Evolutionary conservation across 2,797 vertebrate species (phyloP).

Genomic region (Crypturellus tataupa): DNA sequence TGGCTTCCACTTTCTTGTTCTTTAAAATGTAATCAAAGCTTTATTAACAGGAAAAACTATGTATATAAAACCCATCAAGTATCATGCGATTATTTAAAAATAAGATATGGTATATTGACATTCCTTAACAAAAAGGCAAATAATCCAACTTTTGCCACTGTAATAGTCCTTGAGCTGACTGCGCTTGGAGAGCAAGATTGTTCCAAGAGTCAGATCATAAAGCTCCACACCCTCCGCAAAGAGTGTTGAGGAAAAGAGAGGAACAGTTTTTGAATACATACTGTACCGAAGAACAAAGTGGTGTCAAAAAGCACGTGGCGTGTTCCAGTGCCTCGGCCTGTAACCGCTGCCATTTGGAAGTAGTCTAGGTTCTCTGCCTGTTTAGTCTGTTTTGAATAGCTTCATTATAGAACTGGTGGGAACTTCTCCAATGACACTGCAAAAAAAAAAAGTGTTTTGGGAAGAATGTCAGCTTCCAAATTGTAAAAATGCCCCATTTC

Average conservation of each 20-base stretch:
- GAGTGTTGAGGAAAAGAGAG: neutral
- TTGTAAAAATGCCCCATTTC: neutral
- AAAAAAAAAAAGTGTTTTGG: constrained; percentile 26
- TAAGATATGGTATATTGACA: neutral
- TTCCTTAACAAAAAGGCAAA: constrained; percentile 20
- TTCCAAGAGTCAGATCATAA: neutral
- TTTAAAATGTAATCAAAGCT: neutral
- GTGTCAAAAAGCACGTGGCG: constrained; percentile 42
- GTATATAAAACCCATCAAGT: neutral
- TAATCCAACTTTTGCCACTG: neutral
- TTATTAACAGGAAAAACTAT: neutral
- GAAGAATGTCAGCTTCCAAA: constrained; percentile 20
- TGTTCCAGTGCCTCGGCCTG: constrained; percentile 32
- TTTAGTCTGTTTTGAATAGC: constrained; percentile 47
- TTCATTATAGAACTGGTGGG: constrained; percentile 26
- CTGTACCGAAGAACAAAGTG: neutral
- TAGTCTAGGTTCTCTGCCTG: constrained; percentile 51
- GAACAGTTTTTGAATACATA: constrained; percentile 9
- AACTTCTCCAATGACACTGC: constrained; percentile 7
- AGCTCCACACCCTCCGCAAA: neutral
- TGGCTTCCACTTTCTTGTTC: neutral
- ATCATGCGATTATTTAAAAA: neutral
- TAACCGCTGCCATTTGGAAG: constrained; percentile 58
- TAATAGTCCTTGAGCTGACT: neutral
- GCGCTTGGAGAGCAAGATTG: neutral